Percentiles rank a stretch among this genome's conserved stretches.
Conservation (phyloP, 2,113 vertebrate genomes). For the Siniperca knerii region DNA sequence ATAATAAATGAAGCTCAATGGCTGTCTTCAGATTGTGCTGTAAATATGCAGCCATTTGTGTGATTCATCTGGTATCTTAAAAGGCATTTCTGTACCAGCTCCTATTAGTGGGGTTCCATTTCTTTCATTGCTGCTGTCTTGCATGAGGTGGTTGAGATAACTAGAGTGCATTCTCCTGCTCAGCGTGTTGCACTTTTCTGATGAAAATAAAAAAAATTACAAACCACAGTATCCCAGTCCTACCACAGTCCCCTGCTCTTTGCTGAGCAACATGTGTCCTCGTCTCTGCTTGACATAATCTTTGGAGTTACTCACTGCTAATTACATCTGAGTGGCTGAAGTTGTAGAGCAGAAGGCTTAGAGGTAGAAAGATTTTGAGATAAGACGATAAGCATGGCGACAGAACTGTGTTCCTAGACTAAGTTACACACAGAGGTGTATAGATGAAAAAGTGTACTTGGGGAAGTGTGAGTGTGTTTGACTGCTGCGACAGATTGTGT, state of each 20-base stretch:
- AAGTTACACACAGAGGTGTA: constrained; percentile 26
- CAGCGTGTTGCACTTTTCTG: constrained; percentile 30
- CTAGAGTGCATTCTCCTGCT: constrained; percentile 16
- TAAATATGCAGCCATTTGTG: constrained; percentile 5
- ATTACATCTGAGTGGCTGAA: constrained; percentile 37
- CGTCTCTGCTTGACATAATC: constrained; percentile 33
- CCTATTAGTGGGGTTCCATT: constrained; percentile 11
- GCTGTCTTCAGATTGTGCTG: background rate
- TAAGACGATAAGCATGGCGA: constrained; percentile 31
- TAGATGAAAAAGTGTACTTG: constrained; percentile 9
- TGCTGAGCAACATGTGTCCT: constrained; percentile 31
- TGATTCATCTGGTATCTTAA: constrained; percentile 5
- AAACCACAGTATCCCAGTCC: background rate
- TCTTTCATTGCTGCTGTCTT: constrained; percentile 27
- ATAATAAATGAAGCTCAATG: background rate
- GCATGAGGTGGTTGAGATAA: constrained; percentile 30
- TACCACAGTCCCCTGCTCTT: constrained; percentile 8
- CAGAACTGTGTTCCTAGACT: background rate
- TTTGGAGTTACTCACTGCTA: constrained; percentile 25
- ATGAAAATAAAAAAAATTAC: constrained; percentile 2
- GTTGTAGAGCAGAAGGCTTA: constrained; percentile 18
- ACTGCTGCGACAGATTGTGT: constrained; percentile 37
- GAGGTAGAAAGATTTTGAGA: constrained; percentile 30
- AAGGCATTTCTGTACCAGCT: background rate
- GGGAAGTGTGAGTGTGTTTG: constrained; percentile 30